Evolutionary conservation across 2,113 vertebrate species (phyloP).

Genomic region (Arothron firmamentum): DNA sequence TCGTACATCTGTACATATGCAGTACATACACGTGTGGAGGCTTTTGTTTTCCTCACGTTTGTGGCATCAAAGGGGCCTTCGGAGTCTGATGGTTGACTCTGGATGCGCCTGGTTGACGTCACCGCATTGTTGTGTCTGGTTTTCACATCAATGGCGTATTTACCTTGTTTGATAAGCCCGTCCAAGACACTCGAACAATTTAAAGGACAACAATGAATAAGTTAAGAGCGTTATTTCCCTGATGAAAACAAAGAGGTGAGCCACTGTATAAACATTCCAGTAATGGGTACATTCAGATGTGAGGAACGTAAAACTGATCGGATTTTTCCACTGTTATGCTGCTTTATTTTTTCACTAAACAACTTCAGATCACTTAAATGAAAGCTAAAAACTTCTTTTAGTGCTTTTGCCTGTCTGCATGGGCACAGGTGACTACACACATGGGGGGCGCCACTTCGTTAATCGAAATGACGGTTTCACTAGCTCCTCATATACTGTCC

Average conservation of each 20-base stretch:
- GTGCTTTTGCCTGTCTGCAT: constrained; percentile 8
- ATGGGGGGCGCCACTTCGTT: constrained; percentile 51
- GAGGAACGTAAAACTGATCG: constrained; percentile 15
- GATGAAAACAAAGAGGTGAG: constrained; percentile 32
- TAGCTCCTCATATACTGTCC: constrained; percentile 50
- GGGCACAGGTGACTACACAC: constrained; percentile 4
- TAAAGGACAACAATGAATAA: constrained; percentile 49
- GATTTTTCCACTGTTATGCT: constrained; percentile 17
- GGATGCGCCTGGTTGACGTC: constrained; percentile 65
- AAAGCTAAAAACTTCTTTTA: constrained; percentile 14
- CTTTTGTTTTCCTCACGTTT: constrained; percentile 61
- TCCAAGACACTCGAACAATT: constrained; percentile 44
- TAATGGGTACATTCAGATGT: constrained; percentile 27
- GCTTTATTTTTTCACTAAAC: constrained; percentile 19
- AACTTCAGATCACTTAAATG: constrained; percentile 26
- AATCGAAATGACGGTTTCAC: constrained; percentile 69
- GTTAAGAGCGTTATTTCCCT: constrained; percentile 23
- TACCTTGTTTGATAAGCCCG: constrained; percentile 63
- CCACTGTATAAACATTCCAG: constrained; percentile 31
- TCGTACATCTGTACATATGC: constrained; percentile 31
- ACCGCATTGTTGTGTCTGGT: constrained; percentile 67
- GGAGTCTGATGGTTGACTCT: constrained; percentile 62
- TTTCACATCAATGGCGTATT: constrained; percentile 59
- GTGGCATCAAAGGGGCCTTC: constrained; percentile 61
- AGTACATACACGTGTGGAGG: constrained; percentile 41